phyloP scores from a whole-genome alignment of 2,113 vertebrate genomes.

The Oophaga pumilio region DNA sequence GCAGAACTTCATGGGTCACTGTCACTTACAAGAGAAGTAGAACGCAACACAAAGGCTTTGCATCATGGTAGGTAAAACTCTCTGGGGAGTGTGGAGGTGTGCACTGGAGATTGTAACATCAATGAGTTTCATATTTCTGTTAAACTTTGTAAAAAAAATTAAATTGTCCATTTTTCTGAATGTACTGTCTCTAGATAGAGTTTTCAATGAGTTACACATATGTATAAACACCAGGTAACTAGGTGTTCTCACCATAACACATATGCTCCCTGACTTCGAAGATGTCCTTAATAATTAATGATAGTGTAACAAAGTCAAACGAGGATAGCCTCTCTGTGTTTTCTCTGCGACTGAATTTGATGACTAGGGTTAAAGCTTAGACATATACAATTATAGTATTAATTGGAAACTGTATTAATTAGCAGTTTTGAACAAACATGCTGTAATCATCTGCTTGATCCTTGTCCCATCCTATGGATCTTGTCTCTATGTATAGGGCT shows the following conservation, averaged over 20 bases:
- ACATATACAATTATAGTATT: neutral
- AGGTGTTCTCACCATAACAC: neutral
- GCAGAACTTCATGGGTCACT: slow-evolving; percentile 48
- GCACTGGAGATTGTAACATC: no score
- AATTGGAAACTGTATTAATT: neutral
- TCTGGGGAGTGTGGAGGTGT: neutral
- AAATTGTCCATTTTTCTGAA: neutral
- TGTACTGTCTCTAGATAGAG: neutral
- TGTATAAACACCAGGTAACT: neutral
- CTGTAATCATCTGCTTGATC: no score
- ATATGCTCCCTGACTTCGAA: no score
- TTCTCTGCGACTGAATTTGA: neutral
- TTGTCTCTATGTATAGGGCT: no score
- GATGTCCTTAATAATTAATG: slow-evolving; percentile 16
- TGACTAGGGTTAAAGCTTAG: neutral
- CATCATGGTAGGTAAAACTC: slow-evolving; percentile 69
- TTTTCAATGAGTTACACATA: neutral
- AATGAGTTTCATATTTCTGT: neutral
- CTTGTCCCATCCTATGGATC: no score
- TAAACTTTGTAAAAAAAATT: neutral
- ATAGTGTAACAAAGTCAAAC: slow-evolving; percentile 7
- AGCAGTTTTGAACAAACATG: no score
- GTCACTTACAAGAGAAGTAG: slow-evolving; percentile 64
- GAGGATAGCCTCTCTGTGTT: neutral
- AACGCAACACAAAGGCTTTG: slow-evolving; percentile 56